These are phyloP conservation scores for Piprites chloris DNA, from an alignment of 2,113 vertebrate genomes.

Conservation along the genomic window DNA sequence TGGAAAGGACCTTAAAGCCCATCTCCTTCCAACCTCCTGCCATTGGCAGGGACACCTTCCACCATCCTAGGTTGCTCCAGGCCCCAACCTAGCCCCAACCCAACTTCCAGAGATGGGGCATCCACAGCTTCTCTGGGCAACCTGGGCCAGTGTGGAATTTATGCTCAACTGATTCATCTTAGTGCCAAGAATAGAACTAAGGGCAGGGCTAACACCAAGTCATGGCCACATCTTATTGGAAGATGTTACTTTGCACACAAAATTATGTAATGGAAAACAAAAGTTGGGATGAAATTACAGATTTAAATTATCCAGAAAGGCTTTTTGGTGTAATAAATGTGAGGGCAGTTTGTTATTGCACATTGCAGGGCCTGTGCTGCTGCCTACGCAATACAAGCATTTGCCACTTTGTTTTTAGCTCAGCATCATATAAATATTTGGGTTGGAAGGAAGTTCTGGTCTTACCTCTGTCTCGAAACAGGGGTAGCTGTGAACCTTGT, in stretches of 20 bases:
- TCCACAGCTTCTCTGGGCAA: neutral
- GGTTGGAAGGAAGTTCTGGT: neutral
- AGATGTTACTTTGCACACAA: neutral
- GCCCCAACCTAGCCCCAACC: neutral
- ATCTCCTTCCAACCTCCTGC: neutral
- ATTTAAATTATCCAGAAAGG: neutral
- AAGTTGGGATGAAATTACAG: neutral
- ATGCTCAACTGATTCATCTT: neutral
- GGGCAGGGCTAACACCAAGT: rapidly evolving
- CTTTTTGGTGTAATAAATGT: neutral
- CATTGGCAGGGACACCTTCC: neutral
- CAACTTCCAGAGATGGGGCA: neutral
- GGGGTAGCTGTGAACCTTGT: neutral
- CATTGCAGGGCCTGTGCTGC: neutral
- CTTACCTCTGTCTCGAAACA: neutral
- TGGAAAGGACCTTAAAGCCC: neutral
- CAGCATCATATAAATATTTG: conserved; percentile 28
- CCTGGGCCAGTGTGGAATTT: neutral
- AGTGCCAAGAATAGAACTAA: neutral
- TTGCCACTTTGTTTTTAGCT: neutral
- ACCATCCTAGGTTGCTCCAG: neutral
- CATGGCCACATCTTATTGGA: neutral
- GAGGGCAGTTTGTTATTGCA: neutral
- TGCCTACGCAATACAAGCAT: neutral
- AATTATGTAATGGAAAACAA: neutral